phyloP scores from a whole-genome alignment of 1,140 invertebrate genomes.

The Zaprionus gabonicus region DNA sequence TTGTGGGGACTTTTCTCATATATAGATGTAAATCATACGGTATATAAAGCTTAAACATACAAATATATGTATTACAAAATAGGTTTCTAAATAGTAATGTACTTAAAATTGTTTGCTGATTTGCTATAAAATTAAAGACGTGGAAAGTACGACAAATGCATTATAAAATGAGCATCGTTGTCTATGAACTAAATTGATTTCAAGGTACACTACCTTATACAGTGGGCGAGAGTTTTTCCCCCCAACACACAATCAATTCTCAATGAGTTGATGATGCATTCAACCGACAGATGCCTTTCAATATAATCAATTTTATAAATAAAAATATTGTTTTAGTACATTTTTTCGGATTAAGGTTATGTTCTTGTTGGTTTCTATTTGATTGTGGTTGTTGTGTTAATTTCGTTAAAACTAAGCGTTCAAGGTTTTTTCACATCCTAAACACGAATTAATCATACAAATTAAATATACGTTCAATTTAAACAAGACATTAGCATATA shows the following conservation, averaged over 20 bases:
- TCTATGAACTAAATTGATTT: constrained; percentile 45
- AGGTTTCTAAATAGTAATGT: constrained; percentile 60
- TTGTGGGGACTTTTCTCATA: constrained; percentile 23
- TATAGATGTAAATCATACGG: constrained; percentile 51
- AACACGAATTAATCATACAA: constrained; percentile 71
- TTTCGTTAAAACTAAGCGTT: constrained; percentile 79
- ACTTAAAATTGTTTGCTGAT: constrained; percentile 48
- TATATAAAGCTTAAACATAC: constrained; percentile 62
- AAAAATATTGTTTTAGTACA: constrained; percentile 72
- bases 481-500: constrained; percentile 66
- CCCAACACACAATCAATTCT: constrained; percentile 25
- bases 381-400: constrained; percentile 48
- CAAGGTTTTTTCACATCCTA: constrained; percentile 76
- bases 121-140: constrained; percentile 40
- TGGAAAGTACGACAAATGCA: constrained; percentile 56
- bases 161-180: constrained; percentile 31
- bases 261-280: constrained; percentile 18
- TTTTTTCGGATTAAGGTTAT: constrained; percentile 47
- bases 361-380: constrained; percentile 33
- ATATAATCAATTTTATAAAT: constrained; percentile 55
- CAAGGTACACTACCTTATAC: constrained; percentile 57
- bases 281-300: constrained; percentile 22
- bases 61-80: constrained; percentile 68
- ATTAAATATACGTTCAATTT: constrained; percentile 59
- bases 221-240: constrained; percentile 11